Evolutionary conservation across 2,888 invertebrate genomes (phyloP).

Genomic region (Euspilapteryx auroguttella): DNA sequence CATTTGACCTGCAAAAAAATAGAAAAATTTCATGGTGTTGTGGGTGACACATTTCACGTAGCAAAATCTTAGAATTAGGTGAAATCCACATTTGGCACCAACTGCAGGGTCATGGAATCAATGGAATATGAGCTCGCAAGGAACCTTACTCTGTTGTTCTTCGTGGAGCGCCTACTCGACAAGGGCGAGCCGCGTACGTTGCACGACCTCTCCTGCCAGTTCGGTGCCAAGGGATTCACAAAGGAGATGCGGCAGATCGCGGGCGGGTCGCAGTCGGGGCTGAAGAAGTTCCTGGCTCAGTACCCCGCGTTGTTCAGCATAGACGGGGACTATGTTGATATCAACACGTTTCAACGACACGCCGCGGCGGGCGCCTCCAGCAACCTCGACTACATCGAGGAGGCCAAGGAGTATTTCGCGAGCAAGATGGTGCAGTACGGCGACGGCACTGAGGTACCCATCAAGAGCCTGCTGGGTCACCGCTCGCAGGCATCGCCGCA

Average conservation of each 20-base stretch:
- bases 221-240: slow-evolving; percentile 98
- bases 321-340: slow-evolving; percentile 88
- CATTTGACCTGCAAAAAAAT: slow-evolving; percentile 20
- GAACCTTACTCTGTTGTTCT: slow-evolving; percentile 96
- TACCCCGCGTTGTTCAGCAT: slow-evolving; percentile 96
- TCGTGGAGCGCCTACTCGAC: slow-evolving; percentile 96
- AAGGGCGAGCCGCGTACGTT: slow-evolving; percentile 94
- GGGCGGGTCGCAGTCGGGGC: slow-evolving; percentile 93
- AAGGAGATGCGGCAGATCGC: slow-evolving; percentile 97
- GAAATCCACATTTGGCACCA: slow-evolving; percentile 54
- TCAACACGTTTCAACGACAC: slow-evolving; percentile 76
- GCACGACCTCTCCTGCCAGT: slow-evolving; percentile 98
- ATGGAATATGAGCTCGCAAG: slow-evolving; percentile 92
- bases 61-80: slow-evolving; percentile 56
- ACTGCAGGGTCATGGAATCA: slow-evolving; percentile 78
- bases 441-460: slow-evolving; percentile 93
- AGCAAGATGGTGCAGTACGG: slow-evolving; percentile 95
- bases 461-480: slow-evolving; percentile 94
- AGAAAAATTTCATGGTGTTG: slow-evolving; percentile 59
- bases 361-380: slow-evolving; percentile 62
- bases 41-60: slow-evolving; percentile 61
- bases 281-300: slow-evolving; percentile 94
- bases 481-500: slow-evolving; percentile 95
- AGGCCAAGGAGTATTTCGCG: slow-evolving; percentile 97
- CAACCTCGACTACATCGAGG: slow-evolving; percentile 88